phyloP scores from a whole-genome alignment of 2,797 vertebrate genomes.

The Chanos chanos region DNA sequence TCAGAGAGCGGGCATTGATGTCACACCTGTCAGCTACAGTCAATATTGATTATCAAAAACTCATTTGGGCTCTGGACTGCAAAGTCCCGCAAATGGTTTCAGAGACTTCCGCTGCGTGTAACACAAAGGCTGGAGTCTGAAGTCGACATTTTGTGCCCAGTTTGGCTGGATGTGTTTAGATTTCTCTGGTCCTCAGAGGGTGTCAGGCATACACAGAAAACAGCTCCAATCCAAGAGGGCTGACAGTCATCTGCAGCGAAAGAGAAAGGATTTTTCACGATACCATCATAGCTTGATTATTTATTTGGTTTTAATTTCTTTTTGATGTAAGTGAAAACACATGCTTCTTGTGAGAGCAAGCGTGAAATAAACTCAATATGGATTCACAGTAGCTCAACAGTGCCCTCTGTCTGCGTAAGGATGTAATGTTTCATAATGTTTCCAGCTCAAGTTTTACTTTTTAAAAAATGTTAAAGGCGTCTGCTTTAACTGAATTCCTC shows the following conservation, averaged over 20 bases:
- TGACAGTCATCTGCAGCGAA: constrained; percentile 15
- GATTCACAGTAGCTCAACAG: constrained; percentile 19
- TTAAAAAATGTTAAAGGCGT: constrained; percentile 5
- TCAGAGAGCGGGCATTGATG: constrained; percentile 9
- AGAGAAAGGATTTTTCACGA: constrained; percentile 19
- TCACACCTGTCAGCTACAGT: constrained; percentile 2
- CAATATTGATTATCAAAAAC: constrained; percentile 1
- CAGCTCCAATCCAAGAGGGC: constrained; percentile 5
- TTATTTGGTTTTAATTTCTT: constrained; percentile 34
- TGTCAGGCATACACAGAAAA: background rate
- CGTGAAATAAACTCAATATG: background rate
- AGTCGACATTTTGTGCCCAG: constrained; percentile 32
- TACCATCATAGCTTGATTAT: constrained; percentile 27
- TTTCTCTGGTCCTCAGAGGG: background rate
- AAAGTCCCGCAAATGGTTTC: background rate
- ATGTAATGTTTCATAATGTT: background rate
- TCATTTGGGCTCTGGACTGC: background rate
- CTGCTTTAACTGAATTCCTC: no score
- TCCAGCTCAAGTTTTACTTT: background rate
- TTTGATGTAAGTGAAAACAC: constrained; percentile 40
- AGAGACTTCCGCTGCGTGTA: background rate
- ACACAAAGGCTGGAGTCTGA: constrained; percentile 4
- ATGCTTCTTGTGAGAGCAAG: constrained; percentile 23
- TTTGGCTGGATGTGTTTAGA: constrained; percentile 16
- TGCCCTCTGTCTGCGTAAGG: constrained; percentile 36